Evolutionary conservation across 2,888 invertebrate species (phyloP).

Genomic region (Xestia c-nigrum): DNA sequence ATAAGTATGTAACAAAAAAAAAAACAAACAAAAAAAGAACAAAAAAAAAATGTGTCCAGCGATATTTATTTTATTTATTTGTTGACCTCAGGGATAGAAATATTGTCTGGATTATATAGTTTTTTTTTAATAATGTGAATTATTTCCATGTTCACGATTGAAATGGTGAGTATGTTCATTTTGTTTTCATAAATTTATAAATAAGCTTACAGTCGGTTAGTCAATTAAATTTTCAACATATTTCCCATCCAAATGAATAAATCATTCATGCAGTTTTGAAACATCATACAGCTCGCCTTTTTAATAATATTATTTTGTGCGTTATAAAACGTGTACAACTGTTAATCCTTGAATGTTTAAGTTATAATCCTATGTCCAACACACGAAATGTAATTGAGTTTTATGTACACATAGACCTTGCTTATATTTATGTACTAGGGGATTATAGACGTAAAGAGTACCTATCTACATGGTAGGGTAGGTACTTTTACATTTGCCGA

Average conservation of each 20-base stretch:
- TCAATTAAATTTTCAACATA: not conserved
- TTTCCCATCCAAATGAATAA: not conserved
- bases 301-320: not conserved
- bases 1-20: no score
- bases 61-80: no score
- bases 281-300: not conserved
- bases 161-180: not conserved
- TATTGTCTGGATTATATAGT: not conserved
- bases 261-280: not conserved
- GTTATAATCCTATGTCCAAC: not conserved
- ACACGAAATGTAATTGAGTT: conserved; percentile 25
- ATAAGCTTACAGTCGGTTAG: not conserved
- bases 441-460: not conserved
- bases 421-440: not conserved
- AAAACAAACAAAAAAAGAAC: no score
- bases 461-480: not conserved
- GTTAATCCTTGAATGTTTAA: conserved; percentile 12
- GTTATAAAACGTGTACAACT: not conserved
- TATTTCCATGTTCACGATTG: not conserved
- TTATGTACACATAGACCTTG: not conserved
- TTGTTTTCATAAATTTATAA: not conserved
- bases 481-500: conserved; percentile 22
- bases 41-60: no score
- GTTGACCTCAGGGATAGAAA: not conserved
- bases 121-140: not conserved